These are phyloP conservation scores for Colletes gigas DNA, from an alignment of 1,140 invertebrate genomes.

Conservation along the genomic window DNA sequence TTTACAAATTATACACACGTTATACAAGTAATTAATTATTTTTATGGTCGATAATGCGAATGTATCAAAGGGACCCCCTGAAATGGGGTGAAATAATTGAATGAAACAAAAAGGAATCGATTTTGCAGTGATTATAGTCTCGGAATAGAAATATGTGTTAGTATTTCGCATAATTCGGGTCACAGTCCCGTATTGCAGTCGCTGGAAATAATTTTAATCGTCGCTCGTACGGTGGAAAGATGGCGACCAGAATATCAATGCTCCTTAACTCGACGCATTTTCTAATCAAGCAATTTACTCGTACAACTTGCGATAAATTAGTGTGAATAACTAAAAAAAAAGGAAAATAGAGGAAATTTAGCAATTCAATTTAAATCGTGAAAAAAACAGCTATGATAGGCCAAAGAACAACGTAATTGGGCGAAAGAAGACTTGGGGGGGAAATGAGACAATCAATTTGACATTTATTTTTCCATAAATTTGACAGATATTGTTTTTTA, in stretches of 20 bases:
- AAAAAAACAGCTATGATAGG: no score
- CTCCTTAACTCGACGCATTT: neutral
- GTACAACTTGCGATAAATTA: neutral
- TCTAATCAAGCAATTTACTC: conserved; percentile 6
- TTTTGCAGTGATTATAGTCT: neutral
- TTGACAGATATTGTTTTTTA: no score
- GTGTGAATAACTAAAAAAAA: neutral
- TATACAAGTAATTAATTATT: neutral
- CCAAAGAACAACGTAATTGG: no score
- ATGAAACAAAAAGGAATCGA: neutral
- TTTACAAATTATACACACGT: neutral
- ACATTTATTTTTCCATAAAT: no score
- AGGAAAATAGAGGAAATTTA: no score
- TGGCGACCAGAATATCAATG: conserved; percentile 42
- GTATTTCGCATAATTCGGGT: conserved; percentile 1
- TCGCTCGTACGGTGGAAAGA: conserved; percentile 42
- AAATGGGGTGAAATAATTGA: neutral
- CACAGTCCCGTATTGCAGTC: conserved; percentile 32
- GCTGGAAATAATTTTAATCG: conserved; percentile 48
- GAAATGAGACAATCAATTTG: no score
- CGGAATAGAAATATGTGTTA: neutral
- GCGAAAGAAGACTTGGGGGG: no score
- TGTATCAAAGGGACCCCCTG: neutral
- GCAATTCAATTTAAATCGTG: no score
- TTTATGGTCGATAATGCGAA: neutral